Conservation (phyloP, 1,140 invertebrate genomes). For the Aphaenogaster floridana region DNA sequence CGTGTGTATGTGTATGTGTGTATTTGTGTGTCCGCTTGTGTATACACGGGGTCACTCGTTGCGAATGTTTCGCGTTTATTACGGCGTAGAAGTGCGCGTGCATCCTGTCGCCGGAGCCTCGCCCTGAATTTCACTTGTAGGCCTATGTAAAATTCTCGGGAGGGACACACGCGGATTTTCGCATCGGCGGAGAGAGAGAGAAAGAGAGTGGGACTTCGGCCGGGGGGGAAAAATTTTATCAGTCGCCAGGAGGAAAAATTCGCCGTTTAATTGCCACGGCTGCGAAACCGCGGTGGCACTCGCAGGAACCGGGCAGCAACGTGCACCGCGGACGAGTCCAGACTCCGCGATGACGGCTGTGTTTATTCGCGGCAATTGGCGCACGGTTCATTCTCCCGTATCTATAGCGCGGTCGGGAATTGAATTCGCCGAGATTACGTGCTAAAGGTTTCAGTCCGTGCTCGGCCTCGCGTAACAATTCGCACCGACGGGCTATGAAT, state of each 20-base stretch:
- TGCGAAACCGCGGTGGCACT: background rate
- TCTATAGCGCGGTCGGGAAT: constrained; percentile 24
- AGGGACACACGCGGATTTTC: background rate
- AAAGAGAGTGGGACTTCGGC: background rate
- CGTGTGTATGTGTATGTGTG: background rate
- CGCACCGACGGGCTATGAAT: constrained; percentile 51
- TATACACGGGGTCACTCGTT: constrained; percentile 14
- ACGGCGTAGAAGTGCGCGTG: constrained; percentile 37
- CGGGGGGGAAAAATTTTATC: background rate
- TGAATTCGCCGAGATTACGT: constrained; percentile 52
- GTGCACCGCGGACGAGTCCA: background rate
- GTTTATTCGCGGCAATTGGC: constrained; percentile 40
- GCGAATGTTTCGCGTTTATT: constrained; percentile 32
- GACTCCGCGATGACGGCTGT: constrained; percentile 22
- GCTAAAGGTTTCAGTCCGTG: constrained; percentile 23
- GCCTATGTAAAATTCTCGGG: background rate
- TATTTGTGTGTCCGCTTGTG: background rate
- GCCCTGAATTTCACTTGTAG: constrained; percentile 63
- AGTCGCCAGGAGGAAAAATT: background rate
- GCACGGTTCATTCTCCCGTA: constrained; percentile 32
- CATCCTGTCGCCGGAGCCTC: constrained; percentile 57
- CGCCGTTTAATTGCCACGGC: background rate
- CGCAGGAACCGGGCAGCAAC: background rate
- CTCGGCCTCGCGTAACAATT: constrained; percentile 43
- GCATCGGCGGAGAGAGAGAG: background rate